phyloP scores from a whole-genome alignment of 2,113 vertebrate genomes.

The Chascanopsetta lugubris region DNA sequence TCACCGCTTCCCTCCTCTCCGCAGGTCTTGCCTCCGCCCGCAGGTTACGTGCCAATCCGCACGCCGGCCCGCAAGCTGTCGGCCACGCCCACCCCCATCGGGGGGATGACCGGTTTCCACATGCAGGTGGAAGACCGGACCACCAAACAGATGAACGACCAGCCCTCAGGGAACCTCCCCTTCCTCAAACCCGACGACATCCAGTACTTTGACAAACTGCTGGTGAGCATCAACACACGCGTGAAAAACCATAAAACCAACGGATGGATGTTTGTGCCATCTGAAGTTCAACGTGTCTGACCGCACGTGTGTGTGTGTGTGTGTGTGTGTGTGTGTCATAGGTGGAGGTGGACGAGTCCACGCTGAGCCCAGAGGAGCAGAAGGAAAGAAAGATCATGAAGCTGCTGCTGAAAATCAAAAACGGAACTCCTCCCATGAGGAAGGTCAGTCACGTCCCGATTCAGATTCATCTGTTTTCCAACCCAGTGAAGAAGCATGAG shows the following conservation, averaged over 20 bases:
- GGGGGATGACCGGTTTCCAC: constrained; percentile 98
- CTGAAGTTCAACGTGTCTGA: neutral
- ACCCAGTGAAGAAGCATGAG: too few relatives aligned
- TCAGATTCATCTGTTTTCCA: neutral
- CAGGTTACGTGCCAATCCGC: constrained; percentile 97
- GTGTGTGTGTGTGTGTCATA: constrained; percentile 58
- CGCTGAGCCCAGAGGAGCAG: constrained; percentile 96
- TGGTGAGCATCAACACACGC: constrained; percentile 80
- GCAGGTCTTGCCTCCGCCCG: constrained; percentile 95
- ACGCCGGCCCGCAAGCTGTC: constrained; percentile 96
- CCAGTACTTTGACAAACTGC: constrained; percentile 97
- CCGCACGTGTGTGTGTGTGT: neutral
- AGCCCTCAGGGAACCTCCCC: constrained; percentile 97
- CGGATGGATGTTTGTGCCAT: neutral
- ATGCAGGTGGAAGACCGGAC: constrained; percentile 96
- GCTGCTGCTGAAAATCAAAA: constrained; percentile 97
- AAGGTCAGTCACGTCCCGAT: constrained; percentile 81
- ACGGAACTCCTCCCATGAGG: constrained; percentile 98
- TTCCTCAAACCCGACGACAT: constrained; percentile 99
- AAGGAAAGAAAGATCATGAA: constrained; percentile 99
- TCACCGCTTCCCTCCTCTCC: constrained; percentile 1
- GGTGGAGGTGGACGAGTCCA: constrained; percentile 99
- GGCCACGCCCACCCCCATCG: constrained; percentile 96
- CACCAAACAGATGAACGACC: constrained; percentile 96
- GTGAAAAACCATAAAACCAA: neutral